phyloP scores from a whole-genome alignment of 2,888 invertebrate species.

The Acronicta aceris region DNA sequence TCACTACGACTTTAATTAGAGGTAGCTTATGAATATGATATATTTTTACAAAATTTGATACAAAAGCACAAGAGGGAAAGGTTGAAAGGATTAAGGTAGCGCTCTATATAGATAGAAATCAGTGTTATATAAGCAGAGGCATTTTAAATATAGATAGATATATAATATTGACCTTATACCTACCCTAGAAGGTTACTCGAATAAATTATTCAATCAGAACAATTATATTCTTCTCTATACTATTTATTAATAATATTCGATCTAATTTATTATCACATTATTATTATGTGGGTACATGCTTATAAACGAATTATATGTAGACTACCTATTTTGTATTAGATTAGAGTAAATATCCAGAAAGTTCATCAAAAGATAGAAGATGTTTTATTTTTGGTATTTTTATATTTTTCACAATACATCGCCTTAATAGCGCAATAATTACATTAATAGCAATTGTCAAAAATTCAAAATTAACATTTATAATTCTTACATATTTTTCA shows the following conservation, averaged over 20 bases:
- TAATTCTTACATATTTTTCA: conserved; percentile 12
- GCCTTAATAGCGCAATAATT: conserved; percentile 9
- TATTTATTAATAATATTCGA: conserved; percentile 2
- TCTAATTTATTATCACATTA: conserved; percentile 52
- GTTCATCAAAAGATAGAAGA: neutral
- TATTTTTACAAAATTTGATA: too few species aligned
- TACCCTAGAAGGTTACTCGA: neutral
- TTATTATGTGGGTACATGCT: conserved; percentile 45
- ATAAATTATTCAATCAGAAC: conserved; percentile 7
- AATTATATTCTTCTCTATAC: conserved; percentile 5
- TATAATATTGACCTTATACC: neutral
- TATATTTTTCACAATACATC: conserved; percentile 3
- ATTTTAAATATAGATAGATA: neutral
- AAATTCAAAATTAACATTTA: conserved; percentile 14
- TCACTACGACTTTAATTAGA: too few species aligned
- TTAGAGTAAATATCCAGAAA: neutral
- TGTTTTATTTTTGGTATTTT: conserved; percentile 28
- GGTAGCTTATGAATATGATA: neutral
- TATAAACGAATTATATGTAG: conserved; percentile 15
- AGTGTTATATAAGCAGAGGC: neutral
- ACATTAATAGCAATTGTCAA: neutral
- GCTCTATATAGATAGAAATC: neutral
- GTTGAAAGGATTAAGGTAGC: neutral
- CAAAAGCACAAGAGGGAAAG: neutral
- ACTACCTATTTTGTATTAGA: conserved; percentile 7